Evolutionary conservation across 2,797 vertebrate genomes (phyloP), one percentile per base, ranked within the genome.

Genomic region (Phrynocephalus guinanensis): DNA sequence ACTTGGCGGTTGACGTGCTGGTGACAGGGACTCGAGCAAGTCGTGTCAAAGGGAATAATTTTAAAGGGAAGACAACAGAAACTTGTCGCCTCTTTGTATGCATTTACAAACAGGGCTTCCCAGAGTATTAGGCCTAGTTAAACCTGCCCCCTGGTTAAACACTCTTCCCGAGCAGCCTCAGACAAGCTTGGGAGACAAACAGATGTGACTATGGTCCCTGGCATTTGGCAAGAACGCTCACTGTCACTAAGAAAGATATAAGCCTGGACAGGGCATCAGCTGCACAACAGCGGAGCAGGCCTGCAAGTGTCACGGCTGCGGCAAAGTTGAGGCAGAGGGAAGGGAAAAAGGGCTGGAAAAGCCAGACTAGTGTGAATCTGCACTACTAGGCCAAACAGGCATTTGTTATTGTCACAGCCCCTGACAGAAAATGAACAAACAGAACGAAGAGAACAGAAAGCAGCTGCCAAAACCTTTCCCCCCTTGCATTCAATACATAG

Each of bases 131-230:
- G 96, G 94, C 95, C 93, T 95, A 93, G 96, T 96, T 94, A 96
- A 94, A 96, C 92, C 92, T 96, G 96, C 96, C 97, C 96, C 95
- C 95, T 96, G 96, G 97, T 96, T 86, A 95, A 90, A 94, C 94
- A 87, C 93, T 93, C 94, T 91, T 95, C 94, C 94, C 90, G 84
- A 94, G 95, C 95, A 95, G 96, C 95, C 95, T 87, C 90, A 90
- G 94, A 97, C 95, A 94, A 96, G 97, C 96, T 96, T 95, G 94
- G 96, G 96, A 98, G 98, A 97, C 97, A 96, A 98, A 97, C 98
- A 99, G 98, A 98, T 99, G 98, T 98, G 98, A 98, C 98, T 98
- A 97, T 97, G 97, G 98, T 98, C 98, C 97, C 97, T 97, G 98
- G 98, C 98, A 97, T 98, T 98, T 99, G 98, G 98, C 98, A 99